These are phyloP conservation scores for Trachelus tabidus DNA, from an alignment of 2,888 invertebrate species.

Conservation along the genomic window DNA sequence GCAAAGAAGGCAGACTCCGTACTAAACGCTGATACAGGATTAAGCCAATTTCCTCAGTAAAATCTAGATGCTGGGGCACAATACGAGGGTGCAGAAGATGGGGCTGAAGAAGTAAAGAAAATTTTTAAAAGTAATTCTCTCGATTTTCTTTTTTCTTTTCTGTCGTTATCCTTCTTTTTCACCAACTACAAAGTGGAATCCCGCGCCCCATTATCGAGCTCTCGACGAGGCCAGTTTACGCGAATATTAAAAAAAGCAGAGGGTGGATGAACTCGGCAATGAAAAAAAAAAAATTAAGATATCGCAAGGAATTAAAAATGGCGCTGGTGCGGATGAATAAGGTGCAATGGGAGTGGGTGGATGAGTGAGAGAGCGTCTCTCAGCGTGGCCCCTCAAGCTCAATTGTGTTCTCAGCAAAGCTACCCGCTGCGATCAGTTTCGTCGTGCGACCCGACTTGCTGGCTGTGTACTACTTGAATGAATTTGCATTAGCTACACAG, in stretches of 20 bases:
- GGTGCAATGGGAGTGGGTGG: neutral
- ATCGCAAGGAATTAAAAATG: neutral
- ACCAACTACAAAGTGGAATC: neutral
- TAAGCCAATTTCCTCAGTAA: slow-evolving; percentile 36
- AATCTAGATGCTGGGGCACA: neutral
- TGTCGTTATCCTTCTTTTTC: neutral
- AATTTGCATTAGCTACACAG: slow-evolving; percentile 54
- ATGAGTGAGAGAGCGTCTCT: neutral
- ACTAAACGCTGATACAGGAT: slow-evolving; percentile 40
- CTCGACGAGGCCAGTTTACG: neutral
- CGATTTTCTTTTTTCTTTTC: neutral
- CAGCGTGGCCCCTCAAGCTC: slow-evolving; percentile 43
- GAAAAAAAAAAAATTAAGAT: neutral
- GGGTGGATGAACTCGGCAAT: neutral
- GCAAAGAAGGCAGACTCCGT: slow-evolving; percentile 10
- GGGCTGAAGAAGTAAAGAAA: neutral
- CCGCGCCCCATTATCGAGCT: neutral
- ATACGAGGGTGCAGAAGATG: neutral
- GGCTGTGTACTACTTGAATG: slow-evolving; percentile 34
- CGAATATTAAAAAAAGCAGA: neutral
- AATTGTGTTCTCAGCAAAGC: slow-evolving; percentile 45
- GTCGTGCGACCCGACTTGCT: slow-evolving; percentile 42
- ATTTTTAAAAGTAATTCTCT: neutral
- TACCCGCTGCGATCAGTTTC: slow-evolving; percentile 48
- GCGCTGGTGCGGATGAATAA: neutral